A percentile compares a stretch with the other conserved stretches of the same genome.
Conservation (phyloP, 2,797 vertebrate species). For the Pelobates cultripes region DNA sequence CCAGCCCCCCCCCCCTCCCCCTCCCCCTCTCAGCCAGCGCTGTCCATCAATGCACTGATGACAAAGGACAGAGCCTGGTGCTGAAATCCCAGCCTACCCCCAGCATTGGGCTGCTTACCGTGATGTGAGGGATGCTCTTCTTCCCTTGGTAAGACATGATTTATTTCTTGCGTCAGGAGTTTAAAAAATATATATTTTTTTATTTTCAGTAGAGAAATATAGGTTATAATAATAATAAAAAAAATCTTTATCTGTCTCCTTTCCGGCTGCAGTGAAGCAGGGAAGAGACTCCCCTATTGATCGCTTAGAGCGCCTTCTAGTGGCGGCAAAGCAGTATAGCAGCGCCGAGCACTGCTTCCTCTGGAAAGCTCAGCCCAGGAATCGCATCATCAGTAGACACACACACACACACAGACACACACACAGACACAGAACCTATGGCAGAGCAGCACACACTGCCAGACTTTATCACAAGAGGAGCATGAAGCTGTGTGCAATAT, state of each 20-base stretch:
- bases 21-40: constrained; percentile 16
- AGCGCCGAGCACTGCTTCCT: neutral
- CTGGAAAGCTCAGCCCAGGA: constrained; percentile 68
- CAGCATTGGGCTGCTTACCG: constrained; percentile 74
- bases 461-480: no score
- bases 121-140: constrained; percentile 85
- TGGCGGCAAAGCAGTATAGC: constrained; percentile 56
- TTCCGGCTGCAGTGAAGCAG: constrained; percentile 57
- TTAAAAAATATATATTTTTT: constrained; percentile 32
- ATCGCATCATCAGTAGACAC: constrained; percentile 16
- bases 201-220: constrained; percentile 49
- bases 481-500: no score
- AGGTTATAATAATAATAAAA: constrained; percentile 44
- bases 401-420: no score
- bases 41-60: constrained; percentile 37
- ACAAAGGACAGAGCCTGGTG: constrained; percentile 58
- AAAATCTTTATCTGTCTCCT: constrained; percentile 51
- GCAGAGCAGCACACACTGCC: neutral
- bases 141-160: constrained; percentile 81
- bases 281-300: constrained; percentile 63
- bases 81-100: neutral
- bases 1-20: neutral
- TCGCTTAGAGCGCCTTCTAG: constrained; percentile 61
- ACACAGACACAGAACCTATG: no score
- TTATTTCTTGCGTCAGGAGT: constrained; percentile 12